Percentiles rank a stretch among this genome's conserved stretches.
Conservation (phyloP, 2,797 vertebrate genomes). For the Typhlichthys eigenmanni region DNA sequence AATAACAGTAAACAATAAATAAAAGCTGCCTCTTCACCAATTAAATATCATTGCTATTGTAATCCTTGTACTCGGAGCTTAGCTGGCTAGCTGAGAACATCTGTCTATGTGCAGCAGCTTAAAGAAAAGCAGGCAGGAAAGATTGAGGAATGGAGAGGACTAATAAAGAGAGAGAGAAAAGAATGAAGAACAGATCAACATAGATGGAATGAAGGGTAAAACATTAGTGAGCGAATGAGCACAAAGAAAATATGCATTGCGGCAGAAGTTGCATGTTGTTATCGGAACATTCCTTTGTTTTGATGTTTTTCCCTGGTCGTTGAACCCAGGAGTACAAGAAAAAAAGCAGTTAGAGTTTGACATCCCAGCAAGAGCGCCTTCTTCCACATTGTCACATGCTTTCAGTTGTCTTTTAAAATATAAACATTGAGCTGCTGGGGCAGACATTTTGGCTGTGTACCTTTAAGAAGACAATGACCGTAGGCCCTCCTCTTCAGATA, state of each 20-base stretch:
- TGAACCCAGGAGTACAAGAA: too few relatives aligned
- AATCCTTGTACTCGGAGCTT: too few relatives aligned
- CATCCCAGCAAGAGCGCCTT: too few relatives aligned
- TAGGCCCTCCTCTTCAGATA: neutral
- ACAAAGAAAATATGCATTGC: neutral
- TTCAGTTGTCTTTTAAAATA: too few relatives aligned
- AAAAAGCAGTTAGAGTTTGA: too few relatives aligned
- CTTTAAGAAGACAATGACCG: neutral
- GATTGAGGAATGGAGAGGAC: constrained; percentile 20
- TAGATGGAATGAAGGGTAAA: neutral
- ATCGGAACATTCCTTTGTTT: too few relatives aligned
- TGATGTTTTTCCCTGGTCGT: too few relatives aligned
- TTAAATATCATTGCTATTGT: neutral
- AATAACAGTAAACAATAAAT: neutral
- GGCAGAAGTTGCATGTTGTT: too few relatives aligned
- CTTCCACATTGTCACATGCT: too few relatives aligned
- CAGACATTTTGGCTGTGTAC: too few relatives aligned
- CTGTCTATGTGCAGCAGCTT: constrained; percentile 52
- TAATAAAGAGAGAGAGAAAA: neutral
- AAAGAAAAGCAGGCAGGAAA: neutral
- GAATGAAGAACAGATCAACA: neutral
- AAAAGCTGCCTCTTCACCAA: neutral
- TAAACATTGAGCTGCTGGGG: too few relatives aligned
- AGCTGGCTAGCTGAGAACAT: neutral
- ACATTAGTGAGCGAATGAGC: too few relatives aligned